Base-by-base conservation (phyloP, 2,113 vertebrate species). In the Malurus alboscapulatus region DNA sequence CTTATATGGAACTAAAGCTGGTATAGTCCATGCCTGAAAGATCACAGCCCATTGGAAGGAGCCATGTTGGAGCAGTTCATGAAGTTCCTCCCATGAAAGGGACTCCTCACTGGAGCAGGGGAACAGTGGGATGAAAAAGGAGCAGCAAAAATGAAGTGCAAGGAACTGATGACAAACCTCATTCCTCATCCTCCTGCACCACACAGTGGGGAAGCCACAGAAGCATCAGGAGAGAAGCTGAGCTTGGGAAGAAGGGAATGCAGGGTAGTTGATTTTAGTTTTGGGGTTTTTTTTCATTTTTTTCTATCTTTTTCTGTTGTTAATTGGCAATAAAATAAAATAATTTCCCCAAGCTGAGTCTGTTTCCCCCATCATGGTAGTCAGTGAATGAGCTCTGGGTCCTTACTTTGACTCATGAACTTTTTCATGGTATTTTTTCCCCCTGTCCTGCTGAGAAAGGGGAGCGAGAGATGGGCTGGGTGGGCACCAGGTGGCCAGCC, bases 1-100 rank as follows among this genome's bases (percentile, higher is more conserved):
- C n/a, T 9, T 16, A 24, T 24, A 0, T 0, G 16, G 11, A 27
- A 67, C 6, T 0, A 0, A 67, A 67, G 14, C n/a, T 30, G 45
- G 24, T 47, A 40, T 45, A 51, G 42, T 34, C 24, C 12, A 18
- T 21, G 45, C 40, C 40, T 54, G 47, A 75, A 67, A 68, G 29
- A 75, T 24, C 34, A 20, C 3, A 61, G 27, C 14, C 10, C 19
- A 15, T 21, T 38, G 13, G 54, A 82, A 40, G 24, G 24, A 53
- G 5, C 14, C 16, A 12, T 54, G n/a, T 24, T 65, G 32, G 10
- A 73, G 22, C 12, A 66, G 59, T 32, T 44, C 18, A 51, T 15
- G 14, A 58, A 27, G 44, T 44, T 14, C 6, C 21, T 65, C 21
- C 21, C 17, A 29, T 36, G 44, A 6, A 7, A 57, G 21, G 12